Percentiles rank a stretch among this genome's conserved stretches.
Conservation (phyloP, 1,140 invertebrate species). For the Aphaenogaster ashmeadi region DNA sequence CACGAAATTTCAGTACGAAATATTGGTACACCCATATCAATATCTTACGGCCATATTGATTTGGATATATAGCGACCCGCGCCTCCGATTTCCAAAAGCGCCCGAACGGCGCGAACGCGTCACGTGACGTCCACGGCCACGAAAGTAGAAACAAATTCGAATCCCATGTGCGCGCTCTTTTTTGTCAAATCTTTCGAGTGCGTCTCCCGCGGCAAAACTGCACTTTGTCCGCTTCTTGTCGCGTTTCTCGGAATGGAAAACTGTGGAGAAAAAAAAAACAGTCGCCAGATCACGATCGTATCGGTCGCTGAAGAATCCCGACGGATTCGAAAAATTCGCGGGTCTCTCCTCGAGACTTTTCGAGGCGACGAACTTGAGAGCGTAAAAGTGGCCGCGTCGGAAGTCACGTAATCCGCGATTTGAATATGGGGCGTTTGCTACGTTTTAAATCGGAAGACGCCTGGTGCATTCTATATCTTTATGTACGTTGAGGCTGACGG, state of each 20-base stretch:
- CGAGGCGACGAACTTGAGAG: background rate
- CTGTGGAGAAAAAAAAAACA: background rate
- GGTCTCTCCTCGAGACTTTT: background rate
- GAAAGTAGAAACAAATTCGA: constrained; percentile 1
- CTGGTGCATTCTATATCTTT: constrained; percentile 79
- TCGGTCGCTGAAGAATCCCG: background rate
- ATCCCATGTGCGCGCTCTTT: background rate
- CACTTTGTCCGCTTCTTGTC: background rate
- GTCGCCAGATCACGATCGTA: background rate
- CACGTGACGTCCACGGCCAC: constrained; percentile 1
- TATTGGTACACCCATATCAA: constrained; percentile 86
- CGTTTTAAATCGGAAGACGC: constrained; percentile 83
- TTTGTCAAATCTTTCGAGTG: background rate
- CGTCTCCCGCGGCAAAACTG: background rate
- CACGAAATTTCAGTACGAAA: constrained; percentile 86
- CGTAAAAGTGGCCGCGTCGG: background rate
- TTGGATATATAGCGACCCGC: constrained; percentile 85
- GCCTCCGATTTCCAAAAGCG: constrained; percentile 84
- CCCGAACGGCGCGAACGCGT: constrained; percentile 22
- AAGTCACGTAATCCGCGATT: constrained; percentile 40
- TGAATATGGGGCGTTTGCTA: background rate
- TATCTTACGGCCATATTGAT: constrained; percentile 86
- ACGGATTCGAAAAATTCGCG: background rate
- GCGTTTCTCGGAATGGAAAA: background rate
- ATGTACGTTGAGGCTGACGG: constrained; percentile 58